Conservation (phyloP, 2,113 vertebrate species). For the Chloropsis hardwickii region DNA sequence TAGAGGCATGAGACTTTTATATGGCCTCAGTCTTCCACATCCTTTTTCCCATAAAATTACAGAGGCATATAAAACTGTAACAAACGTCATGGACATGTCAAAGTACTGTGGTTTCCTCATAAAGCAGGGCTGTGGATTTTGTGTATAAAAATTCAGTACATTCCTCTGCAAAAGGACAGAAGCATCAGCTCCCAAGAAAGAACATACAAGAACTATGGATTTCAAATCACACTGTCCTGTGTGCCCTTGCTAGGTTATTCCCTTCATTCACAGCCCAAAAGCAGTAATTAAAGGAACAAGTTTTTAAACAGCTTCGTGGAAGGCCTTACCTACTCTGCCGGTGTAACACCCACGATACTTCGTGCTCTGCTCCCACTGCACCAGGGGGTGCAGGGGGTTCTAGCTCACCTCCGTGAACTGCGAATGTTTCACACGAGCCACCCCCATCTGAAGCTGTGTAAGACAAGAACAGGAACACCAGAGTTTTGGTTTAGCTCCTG, state of each 20-base stretch:
- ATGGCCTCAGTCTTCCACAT: neutral
- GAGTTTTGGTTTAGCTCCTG: neutral
- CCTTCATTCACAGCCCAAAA: neutral
- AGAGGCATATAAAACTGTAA: neutral
- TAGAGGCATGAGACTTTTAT: neutral
- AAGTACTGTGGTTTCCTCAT: neutral
- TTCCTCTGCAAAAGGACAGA: neutral
- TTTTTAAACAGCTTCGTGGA: neutral
- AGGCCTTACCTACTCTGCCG: neutral
- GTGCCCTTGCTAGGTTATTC: neutral
- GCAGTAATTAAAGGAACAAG: neutral
- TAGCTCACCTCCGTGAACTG: accelerated
- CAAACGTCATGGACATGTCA: neutral
- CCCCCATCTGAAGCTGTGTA: neutral
- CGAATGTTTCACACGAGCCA: neutral
- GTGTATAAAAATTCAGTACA: neutral
- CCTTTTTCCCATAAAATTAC: neutral
- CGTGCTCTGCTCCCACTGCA: neutral
- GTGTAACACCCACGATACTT: neutral
- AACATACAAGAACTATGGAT: neutral
- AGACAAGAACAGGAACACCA: neutral
- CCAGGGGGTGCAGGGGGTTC: neutral
- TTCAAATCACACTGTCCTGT: neutral
- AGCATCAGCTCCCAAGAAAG: neutral
- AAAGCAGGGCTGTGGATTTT: neutral